Evolutionary conservation across 1,140 invertebrate species (phyloP), one percentile per base, ranked within the genome.

Genomic region (Pseudomyrmex sp.): DNA sequence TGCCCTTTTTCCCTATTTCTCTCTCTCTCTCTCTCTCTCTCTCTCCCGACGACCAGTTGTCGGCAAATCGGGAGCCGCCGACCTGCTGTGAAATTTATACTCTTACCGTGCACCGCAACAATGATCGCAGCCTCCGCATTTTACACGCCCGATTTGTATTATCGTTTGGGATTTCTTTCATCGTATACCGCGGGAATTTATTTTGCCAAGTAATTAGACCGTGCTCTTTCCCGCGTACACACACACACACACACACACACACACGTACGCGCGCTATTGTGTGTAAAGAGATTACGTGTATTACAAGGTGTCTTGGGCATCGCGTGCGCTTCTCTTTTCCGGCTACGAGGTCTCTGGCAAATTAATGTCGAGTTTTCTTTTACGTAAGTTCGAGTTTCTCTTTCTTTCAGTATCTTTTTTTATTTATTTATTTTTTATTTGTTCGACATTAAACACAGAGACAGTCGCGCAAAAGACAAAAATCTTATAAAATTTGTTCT

Each of bases 61-160:
- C 68, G 77, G 63, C 52, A 59, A 74, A 83, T 79, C 79, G 86
- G 68, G 59, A 70, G 82, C 63, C 76, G 87, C 82, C 85, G 72
- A 88, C 85, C 85, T 85, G 90, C 91, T 91, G 88, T 88, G 91
- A 92, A 91, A 92, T 91, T 90, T 89, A 92, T 92, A 92, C 91
- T 90, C 85, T 90, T 92, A 86, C 77, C 85, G 82, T 68, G 68
- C 15, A 80, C 72, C 68, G 87, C 88, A 91, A 90, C 89, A 90
- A 89, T 88, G 88, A 89, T 83, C 84, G 59, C 58, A 58, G 76
- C 68, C 72, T 86, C 73, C 72, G 50, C 18, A 76, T 88, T 89
- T 89, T 85, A 56, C 84, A 89, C 87, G 84, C 65, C 87, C 85
- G 86, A 88, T 88, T 88, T 87, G 86, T 84, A 83, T 84, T 75